phyloP scores from a whole-genome alignment of 2,888 invertebrate genomes.

The Chrysomela aeneicollis region DNA sequence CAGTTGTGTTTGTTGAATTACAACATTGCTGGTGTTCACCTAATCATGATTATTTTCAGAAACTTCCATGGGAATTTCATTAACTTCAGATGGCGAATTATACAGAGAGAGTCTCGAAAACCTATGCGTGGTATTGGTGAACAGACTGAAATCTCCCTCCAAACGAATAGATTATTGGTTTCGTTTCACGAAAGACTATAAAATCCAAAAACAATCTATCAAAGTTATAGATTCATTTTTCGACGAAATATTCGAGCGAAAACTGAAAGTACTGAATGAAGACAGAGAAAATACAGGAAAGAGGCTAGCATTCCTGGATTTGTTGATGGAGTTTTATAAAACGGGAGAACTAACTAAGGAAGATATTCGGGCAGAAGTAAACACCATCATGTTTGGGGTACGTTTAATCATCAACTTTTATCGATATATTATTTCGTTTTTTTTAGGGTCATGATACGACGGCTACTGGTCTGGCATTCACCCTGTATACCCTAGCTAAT shows the following conservation, averaged over 20 bases:
- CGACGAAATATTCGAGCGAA: conserved; percentile 25
- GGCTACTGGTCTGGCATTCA: conserved; percentile 31
- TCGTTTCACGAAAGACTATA: conserved; percentile 67
- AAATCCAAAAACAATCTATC: conserved; percentile 60
- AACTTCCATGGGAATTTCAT: conserved; percentile 82
- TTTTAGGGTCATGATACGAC: conserved; percentile 39
- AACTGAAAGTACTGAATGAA: background rate
- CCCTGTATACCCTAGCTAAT: conserved; percentile 28
- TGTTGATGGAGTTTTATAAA: conserved; percentile 17
- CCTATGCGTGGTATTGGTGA: conserved; percentile 46
- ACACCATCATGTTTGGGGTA: conserved; percentile 29
- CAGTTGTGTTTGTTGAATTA: no score
- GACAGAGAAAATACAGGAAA: background rate
- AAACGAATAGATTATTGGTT: conserved; percentile 61
- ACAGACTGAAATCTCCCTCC: conserved; percentile 59
- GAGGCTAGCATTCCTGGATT: conserved; percentile 20
- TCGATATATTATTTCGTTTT: background rate
- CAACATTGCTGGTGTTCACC: no score
- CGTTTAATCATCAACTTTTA: background rate
- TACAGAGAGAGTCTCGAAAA: conserved; percentile 77
- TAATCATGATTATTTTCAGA: conserved; percentile 72
- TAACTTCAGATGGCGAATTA: conserved; percentile 74
- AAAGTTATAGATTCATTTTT: conserved; percentile 21
- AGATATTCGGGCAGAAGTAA: conserved; percentile 26
- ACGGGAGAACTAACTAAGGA: conserved; percentile 7